These are phyloP conservation scores for Sclerurus mexicanus DNA, from an alignment of 2,113 vertebrate genomes.

Conservation along the genomic window DNA sequence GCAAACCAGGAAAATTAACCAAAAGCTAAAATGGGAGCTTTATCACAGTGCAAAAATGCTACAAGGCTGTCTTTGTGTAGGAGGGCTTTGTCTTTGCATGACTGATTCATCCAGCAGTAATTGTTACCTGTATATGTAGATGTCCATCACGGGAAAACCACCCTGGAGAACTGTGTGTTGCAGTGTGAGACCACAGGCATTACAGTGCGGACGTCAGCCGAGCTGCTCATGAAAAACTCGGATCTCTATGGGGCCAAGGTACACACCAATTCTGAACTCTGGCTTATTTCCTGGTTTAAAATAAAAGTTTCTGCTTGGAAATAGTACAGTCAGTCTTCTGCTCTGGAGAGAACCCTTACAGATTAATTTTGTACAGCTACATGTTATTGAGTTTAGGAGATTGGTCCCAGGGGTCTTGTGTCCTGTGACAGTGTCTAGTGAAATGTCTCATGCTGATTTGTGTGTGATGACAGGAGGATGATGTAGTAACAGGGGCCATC, in stretches of 20 bases:
- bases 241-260: slow-evolving; percentile 97
- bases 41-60: not conserved
- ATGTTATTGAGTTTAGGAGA: not conserved
- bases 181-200: slow-evolving; percentile 94
- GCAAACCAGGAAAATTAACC: not conserved
- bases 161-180: slow-evolving; percentile 91
- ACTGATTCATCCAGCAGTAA: not conserved
- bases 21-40: not conserved
- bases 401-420: not conserved
- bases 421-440: not conserved
- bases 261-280: not conserved
- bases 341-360: not conserved
- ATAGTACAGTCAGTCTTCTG: not conserved
- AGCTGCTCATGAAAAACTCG: slow-evolving; percentile 89
- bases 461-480: not conserved
- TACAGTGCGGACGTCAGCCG: slow-evolving; percentile 85
- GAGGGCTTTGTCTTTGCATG: not conserved
- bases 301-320: not conserved
- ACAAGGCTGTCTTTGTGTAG: not conserved
- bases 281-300: not conserved
- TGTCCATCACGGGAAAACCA: slow-evolving; percentile 84
- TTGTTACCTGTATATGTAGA: slow-evolving; percentile 67
- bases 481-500: not conserved
- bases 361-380: not conserved
- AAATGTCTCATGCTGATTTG: not conserved